Evolutionary conservation across 1,140 invertebrate species (phyloP).

Genomic region (Batillaria attramentaria): DNA sequence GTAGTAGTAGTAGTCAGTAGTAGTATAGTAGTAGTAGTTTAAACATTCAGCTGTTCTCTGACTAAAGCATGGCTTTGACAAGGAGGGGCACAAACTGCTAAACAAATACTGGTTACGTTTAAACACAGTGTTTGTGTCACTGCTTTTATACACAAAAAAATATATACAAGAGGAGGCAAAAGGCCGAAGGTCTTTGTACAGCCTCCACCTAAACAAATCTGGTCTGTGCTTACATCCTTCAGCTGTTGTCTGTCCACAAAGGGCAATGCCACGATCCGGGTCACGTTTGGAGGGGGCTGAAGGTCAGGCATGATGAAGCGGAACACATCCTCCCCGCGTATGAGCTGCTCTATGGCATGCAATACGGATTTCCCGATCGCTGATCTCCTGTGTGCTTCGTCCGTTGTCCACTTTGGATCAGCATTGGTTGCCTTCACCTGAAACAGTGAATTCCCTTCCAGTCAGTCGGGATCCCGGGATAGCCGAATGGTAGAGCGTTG

Average conservation of each 20-base stretch:
- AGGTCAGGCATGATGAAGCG: constrained; percentile 25
- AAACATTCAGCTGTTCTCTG: too few relatives aligned
- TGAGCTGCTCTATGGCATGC: neutral
- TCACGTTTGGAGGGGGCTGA: neutral
- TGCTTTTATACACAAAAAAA: neutral
- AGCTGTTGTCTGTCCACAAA: neutral
- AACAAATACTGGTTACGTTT: neutral
- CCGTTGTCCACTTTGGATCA: neutral
- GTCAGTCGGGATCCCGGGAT: too few relatives aligned
- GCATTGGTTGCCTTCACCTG: neutral
- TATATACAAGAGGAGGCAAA: too few relatives aligned
- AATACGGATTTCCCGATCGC: neutral
- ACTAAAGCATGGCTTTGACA: too few relatives aligned
- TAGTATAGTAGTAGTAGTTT: too few relatives aligned
- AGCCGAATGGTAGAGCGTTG: neutral
- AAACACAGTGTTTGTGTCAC: neutral
- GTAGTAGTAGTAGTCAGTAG: too few relatives aligned
- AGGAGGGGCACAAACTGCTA: neutral
- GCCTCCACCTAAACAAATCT: neutral
- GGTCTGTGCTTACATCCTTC: neutral
- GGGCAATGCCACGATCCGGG: constrained; percentile 18
- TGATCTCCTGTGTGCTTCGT: neutral
- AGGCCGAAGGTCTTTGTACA: neutral
- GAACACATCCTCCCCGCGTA: neutral
- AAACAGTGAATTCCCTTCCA: too few relatives aligned